Percentiles rank a stretch among this genome's conserved stretches.
Evolutionary conservation across 1,140 invertebrate species (phyloP).

Genomic region (Eupristina koningsbergeri): DNA sequence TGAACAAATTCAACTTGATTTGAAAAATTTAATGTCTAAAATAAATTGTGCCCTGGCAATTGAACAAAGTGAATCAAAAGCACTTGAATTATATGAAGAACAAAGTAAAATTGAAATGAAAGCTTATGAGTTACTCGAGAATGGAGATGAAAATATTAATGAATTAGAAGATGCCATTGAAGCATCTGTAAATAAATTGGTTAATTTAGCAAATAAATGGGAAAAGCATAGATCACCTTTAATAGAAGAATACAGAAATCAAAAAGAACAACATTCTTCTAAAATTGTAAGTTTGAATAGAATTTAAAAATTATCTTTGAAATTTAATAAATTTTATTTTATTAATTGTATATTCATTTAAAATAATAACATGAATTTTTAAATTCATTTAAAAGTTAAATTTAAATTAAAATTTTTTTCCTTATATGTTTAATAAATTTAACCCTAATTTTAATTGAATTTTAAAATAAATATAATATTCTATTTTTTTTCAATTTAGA

Average conservation of each 20-base stretch:
- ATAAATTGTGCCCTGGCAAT: constrained; percentile 60
- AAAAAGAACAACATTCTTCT: constrained; percentile 76
- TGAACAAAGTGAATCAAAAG: constrained; percentile 68
- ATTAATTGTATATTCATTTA: no score
- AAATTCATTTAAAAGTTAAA: no score
- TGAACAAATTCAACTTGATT: constrained; percentile 64
- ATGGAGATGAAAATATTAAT: constrained; percentile 78
- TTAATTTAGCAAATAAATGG: constrained; percentile 80
- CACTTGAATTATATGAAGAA: constrained; percentile 68
- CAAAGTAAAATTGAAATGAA: constrained; percentile 76
- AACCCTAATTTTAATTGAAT: not conserved
- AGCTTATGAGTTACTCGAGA: constrained; percentile 77
- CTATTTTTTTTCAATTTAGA: constrained; percentile 55
- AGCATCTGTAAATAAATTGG: constrained; percentile 75
- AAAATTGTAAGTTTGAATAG: constrained; percentile 73
- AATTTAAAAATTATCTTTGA: constrained; percentile 24
- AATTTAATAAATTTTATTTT: constrained; percentile 6
- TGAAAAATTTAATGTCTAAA: constrained; percentile 66
- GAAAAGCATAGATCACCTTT: constrained; percentile 79
- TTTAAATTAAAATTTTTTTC: no score
- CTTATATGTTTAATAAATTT: not conserved
- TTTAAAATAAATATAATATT: not conserved
- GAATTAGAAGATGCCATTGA: constrained; percentile 79
- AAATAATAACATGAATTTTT: no score
- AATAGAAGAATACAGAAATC: constrained; percentile 76